phyloP scores from a whole-genome alignment of 2,888 invertebrate species.

The Pyrocoelia pectoralis region DNA sequence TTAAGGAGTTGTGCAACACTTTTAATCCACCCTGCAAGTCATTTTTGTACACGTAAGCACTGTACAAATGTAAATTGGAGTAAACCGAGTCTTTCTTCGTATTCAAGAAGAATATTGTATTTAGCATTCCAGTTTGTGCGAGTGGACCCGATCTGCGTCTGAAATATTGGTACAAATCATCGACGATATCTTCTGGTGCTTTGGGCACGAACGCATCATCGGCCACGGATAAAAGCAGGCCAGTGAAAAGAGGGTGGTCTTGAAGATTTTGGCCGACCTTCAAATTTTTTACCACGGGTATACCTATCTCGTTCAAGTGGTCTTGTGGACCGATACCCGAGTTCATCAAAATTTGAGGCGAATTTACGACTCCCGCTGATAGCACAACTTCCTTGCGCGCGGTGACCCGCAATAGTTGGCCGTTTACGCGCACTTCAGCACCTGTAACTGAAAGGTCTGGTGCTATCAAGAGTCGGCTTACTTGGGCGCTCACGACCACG shows the following conservation, averaged over 20 bases:
- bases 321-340: slow-evolving; percentile 63
- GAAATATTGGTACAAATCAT: slow-evolving; percentile 59
- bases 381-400: slow-evolving; percentile 65
- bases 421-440: slow-evolving; percentile 54
- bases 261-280: slow-evolving; percentile 61
- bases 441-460: slow-evolving; percentile 54
- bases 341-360: slow-evolving; percentile 68
- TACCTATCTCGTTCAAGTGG: slow-evolving; percentile 53
- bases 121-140: slow-evolving; percentile 58
- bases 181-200: slow-evolving; percentile 20
- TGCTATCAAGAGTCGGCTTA: slow-evolving; percentile 64
- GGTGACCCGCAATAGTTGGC: slow-evolving; percentile 42
- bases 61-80: no score
- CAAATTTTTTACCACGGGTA: slow-evolving; percentile 56
- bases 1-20: no score
- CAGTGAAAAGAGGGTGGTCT: slow-evolving; percentile 49
- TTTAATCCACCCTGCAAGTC: no score
- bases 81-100: no score
- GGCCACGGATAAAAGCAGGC: slow-evolving; percentile 15
- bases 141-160: slow-evolving; percentile 61
- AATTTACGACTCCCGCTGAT: slow-evolving; percentile 67
- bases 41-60: no score
- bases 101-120: no score
- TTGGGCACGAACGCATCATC: background rate
- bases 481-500: slow-evolving; percentile 63